Base-by-base conservation (phyloP, 1,140 invertebrate genomes). In the Calliphora vicina region DNA sequence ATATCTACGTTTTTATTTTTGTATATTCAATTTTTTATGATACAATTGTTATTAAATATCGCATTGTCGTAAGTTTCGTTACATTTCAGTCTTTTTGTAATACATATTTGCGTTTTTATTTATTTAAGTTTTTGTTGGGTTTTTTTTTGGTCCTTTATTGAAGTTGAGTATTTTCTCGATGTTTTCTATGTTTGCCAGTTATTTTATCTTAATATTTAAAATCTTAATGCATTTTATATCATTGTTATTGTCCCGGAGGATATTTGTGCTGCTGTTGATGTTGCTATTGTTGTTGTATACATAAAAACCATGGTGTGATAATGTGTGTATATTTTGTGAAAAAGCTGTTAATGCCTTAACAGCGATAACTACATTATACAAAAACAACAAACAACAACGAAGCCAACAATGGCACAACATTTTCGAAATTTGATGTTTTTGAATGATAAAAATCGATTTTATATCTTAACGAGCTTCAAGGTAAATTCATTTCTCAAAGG, bases 211-310 rank as follows among this genome's bases (percentile, higher is more conserved):
- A 71, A 71, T 71, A 82, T 82, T 82, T 82, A 82, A 71, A 71
- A 45, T 82, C 67, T 82, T 82, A 81, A 81, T 81, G 80, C 80
- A 71, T 67, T 81, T 81, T 81, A 71, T 81, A 81, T 67, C 57
- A 61, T 81, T 81, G 50, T 67, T 81, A 81, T 67, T 81, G 42
- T 42, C 80, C 74, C 74, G 17, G 42, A 20, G 20, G 74, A 43
- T 78, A 45, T 20, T 43, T 45, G 27, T 9, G 61, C 9, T 25
- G 17, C n/a, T 57, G 20, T 25, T 20, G 20, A 10, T 67, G 61
- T 67, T 67, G 20, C 8, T 67, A 23, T 67, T 67, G 20, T 20
- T 67, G 9, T 67, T 67, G 61, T 67, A 23, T 57, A 35, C 35
- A 35, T 35, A 35, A n/a, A n/a, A n/a, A n/a, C n/a, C n/a, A n/a